phyloP scores from a whole-genome alignment of 2,888 invertebrate genomes.

The Philhelius pedissequus region DNA sequence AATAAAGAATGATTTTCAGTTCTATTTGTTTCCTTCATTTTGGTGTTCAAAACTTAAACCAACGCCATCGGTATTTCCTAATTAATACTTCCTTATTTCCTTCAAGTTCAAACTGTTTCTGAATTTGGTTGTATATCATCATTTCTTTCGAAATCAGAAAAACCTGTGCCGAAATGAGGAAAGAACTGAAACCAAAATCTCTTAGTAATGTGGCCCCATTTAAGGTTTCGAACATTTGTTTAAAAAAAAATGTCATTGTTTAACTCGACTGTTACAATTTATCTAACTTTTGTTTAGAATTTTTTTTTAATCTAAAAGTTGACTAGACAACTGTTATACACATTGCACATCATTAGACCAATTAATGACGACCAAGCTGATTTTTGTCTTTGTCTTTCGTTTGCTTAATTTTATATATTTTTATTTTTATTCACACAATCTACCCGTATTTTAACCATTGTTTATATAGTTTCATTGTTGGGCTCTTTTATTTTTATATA shows the following conservation, averaged over 20 bases:
- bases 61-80: no score
- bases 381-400: not conserved
- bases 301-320: not conserved
- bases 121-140: no score
- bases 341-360: conserved; percentile 52
- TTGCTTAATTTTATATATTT: not conserved
- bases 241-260: not conserved
- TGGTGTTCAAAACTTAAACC: no score
- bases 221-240: not conserved
- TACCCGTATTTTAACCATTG: not conserved
- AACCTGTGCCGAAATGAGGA: no score
- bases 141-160: no score
- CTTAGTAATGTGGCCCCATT: no score
- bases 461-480: conserved; percentile 40
- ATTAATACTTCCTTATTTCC: no score
- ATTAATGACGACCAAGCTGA: conserved; percentile 11
- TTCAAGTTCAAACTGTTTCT: no score
- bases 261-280: not conserved
- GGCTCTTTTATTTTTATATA: conserved; percentile 32
- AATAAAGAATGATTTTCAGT: no score
- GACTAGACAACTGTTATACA: conserved; percentile 14
- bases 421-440: not conserved
- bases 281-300: conserved; percentile 34
- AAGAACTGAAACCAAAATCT: no score
- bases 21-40: no score